phyloP scores from a whole-genome alignment of 2,113 vertebrate genomes.

The Sisor rabdophorus region DNA sequence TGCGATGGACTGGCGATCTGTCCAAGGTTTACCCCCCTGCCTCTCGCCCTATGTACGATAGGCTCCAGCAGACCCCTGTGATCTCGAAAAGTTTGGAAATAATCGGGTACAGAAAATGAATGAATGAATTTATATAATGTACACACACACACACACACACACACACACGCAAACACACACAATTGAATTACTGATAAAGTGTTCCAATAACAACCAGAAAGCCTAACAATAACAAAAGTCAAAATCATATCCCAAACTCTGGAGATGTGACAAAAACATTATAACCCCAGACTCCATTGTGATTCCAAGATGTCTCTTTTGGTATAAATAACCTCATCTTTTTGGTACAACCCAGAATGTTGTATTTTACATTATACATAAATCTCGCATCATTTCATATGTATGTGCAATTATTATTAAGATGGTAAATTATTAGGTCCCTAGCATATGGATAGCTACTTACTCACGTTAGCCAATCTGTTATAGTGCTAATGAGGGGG shows the following conservation, averaged over 20 bases:
- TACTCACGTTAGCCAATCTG: background rate
- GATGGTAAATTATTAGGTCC: background rate
- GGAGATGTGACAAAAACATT: too few species aligned
- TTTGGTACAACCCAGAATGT: background rate
- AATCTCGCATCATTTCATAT: background rate
- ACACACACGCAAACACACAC: conserved; percentile 10
- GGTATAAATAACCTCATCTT: background rate
- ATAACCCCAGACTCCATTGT: background rate
- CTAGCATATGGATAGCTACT: background rate
- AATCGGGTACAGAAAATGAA: too few species aligned
- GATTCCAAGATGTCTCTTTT: background rate
- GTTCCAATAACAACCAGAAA: too few species aligned
- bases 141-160: conserved; percentile 1
- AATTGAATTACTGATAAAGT: too few species aligned
- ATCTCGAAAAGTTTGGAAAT: too few species aligned
- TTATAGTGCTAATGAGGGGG: background rate
- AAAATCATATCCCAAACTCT: too few species aligned
- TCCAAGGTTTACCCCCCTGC: too few species aligned
- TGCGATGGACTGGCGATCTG: too few species aligned
- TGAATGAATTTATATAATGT: too few species aligned
- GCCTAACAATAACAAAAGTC: too few species aligned
- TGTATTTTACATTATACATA: background rate
- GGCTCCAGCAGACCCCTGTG: too few species aligned
- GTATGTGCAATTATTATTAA: conserved; percentile 1
- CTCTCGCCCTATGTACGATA: too few species aligned